Evolutionary conservation across 2,888 invertebrate genomes (phyloP), one percentile per base, ranked within the genome.

Genomic region (Lymantria monacha): DNA sequence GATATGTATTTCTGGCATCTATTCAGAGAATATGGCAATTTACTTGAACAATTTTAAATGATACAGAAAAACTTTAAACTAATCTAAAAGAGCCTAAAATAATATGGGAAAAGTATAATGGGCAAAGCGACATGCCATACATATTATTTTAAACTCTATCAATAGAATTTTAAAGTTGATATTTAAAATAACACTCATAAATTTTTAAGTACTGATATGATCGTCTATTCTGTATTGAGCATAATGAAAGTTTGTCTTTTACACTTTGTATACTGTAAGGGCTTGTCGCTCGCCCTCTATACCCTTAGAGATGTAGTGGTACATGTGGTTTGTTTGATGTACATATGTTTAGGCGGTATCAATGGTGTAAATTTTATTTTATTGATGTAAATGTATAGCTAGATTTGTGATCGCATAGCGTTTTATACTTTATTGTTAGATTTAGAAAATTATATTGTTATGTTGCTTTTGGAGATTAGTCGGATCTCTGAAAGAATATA

Each of bases 391-490:
- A 81, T 74, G 63, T 80, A 76, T 81, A 79, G 84, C 77, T 87
- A 85, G 83, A 77, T 82, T 85, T 85, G 87, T 87, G 87, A 87
- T 88, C 84, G 87, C 88, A 79, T 85, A 87, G 87, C 87, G 88
- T 86, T 85, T 85, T 85, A 67, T 67, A 67, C 79, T 85, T 85
- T 79, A 76, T 79, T 76, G 68, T 74, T 79, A 79, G 72, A 69
- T 68, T 72, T 74, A 77, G 70, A 63, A 55, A 63, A 57, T 22
- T 33, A 33, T 33, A 33, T 33, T 61, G 60, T 67, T 63, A 61
- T 66, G 55, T 75, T 67, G 80, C 79, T 82, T 81, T 69, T 74
- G 74, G 72, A 66, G 57, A 62, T 70, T 67, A 69, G 62, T 57
- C 2, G n/a, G 31, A 49, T 66, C 64, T 70, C 64, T 63, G 61